Base-by-base conservation (phyloP, 2,113 vertebrate species). In the Brachyistius frenatus region DNA sequence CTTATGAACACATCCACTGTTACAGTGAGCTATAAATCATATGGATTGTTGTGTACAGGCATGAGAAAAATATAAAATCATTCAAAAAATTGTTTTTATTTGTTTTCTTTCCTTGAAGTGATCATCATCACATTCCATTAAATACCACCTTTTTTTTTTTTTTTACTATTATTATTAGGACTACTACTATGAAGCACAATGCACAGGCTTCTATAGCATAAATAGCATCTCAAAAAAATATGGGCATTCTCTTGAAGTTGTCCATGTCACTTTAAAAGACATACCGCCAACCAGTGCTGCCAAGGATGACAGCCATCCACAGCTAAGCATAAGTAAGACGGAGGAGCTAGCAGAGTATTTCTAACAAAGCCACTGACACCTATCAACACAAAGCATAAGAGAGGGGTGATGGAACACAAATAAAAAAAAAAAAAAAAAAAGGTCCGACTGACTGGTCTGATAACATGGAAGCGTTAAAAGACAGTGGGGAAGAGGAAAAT, bases 361-460 rank as follows among this genome's bases (percentile, higher is more conserved):
- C 66, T 61, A 74, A 72, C 63, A 83, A 78, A 81, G 68, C 80
- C 78, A 61, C 47, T 78, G 81, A 89, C 85, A 84, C 80, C 80
- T 79, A 79, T 86, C 81, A 84, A 54, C 67, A 44, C 11, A 60
- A 55, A 80, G 76, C 68, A 76, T 31, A 60, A 66, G 54, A 76
- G 52, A 74, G 13, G 47, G 58, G n/a, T 65, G 82, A 86, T 62
- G 66, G 66, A 66, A 65, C 55, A 78, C 76, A 79, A 23, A 23
- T 23, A 23, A 88, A 79, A 89, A 91, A 80, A 89, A 79, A 89
- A 91, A 80, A 89, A 88, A 74, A 84, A 84, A 85, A 73, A 64
- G 73, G 79, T 90, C 73, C 39, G 55, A 86, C 50, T 79, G 77
- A 87, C 78, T 83, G 49, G 58, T 61, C 76, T 80, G 83, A 87